Evolutionary conservation across 1,140 invertebrate genomes (phyloP), one percentile per base, ranked within the genome.

Genomic region (Panagrolaimus sp.): DNA sequence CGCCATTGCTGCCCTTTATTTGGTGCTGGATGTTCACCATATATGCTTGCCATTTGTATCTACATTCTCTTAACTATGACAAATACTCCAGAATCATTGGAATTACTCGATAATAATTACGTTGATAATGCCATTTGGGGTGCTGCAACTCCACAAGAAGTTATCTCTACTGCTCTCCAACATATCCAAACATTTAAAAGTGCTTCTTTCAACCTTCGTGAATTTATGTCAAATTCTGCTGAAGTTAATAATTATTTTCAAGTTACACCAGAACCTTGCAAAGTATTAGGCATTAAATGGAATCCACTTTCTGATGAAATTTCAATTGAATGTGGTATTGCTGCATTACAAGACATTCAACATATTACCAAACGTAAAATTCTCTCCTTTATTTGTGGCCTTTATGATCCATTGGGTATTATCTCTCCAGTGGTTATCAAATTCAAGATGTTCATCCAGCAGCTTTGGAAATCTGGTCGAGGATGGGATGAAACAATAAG

Each of bases 61-160:
- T 3, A 43, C 1, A 23, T 14, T 5, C 42, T 23, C 16, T 46
- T 65, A 1, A 46, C 14, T 5, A 2, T 44, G 5, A 5, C 3
- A 7, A 31, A 43, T n/a, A 43, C 38, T 4, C 43, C 2, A 42
- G 13, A 44, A 2, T 14, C n/a, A 1, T 1, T 5, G 27, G 64
- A 65, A 53, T 5, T 65, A 44, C 13, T 16, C 4, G 4, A 5
- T 7, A 9, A 65, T 9, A 57, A 44, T 27, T 65, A 65, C n/a
- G 64, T 65, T 16, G 64, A 65, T 31, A 65, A 65, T 46, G 16
- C 42, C 2, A 65, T 65, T 27, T n/a, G 42, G 8, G 64, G 64
- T 16, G 20, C 5, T 5, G 9, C 42, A 3, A n/a, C 2, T 13
- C 4, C 61, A 31, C 23, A 63, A 63, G 5, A 51, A 51, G 47